These are phyloP conservation scores for Pangasius djambal DNA, from an alignment of 2,797 vertebrate species.

Conservation along the genomic window DNA sequence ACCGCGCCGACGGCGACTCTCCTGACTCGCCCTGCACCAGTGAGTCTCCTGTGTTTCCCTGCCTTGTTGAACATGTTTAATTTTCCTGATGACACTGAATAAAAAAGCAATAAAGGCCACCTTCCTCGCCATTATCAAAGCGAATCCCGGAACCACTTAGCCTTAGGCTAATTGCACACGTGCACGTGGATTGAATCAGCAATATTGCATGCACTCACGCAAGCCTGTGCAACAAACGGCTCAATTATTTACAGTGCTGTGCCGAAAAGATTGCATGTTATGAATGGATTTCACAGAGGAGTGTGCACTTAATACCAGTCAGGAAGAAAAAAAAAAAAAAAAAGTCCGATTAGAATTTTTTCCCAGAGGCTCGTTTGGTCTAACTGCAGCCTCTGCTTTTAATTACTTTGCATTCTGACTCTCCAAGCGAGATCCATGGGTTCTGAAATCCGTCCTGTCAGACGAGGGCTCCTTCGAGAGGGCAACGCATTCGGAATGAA, in stretches of 20 bases:
- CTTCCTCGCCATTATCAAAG: constrained; percentile 37
- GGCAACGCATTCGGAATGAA: constrained; percentile 41
- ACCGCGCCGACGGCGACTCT: constrained; percentile 88
- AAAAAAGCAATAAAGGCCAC: constrained; percentile 47
- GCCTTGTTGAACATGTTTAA: constrained; percentile 38
- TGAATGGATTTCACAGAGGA: constrained; percentile 22
- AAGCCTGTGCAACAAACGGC: neutral
- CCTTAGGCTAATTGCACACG: constrained; percentile 35
- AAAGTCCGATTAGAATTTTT: constrained; percentile 3
- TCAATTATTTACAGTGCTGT: constrained; percentile 3
- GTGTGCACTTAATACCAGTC: constrained; percentile 38
- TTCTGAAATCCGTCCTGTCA: constrained; percentile 52
- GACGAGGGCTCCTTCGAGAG: constrained; percentile 27
- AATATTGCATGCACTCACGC: constrained; percentile 41
- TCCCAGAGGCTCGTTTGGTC: constrained; percentile 40
- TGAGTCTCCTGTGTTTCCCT: constrained; percentile 74
- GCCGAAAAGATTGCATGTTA: constrained; percentile 13
- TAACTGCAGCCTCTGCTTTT: constrained; percentile 50
- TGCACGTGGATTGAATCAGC: constrained; percentile 46
- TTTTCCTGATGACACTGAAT: constrained; percentile 47
- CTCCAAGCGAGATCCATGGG: constrained; percentile 42
- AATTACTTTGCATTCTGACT: constrained; percentile 55
- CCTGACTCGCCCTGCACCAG: constrained; percentile 92
- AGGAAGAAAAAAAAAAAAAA: neutral
- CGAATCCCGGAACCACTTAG: constrained; percentile 38